Conservation (phyloP, 2,113 vertebrate genomes). For the Bubalus kerabau region DNA sequence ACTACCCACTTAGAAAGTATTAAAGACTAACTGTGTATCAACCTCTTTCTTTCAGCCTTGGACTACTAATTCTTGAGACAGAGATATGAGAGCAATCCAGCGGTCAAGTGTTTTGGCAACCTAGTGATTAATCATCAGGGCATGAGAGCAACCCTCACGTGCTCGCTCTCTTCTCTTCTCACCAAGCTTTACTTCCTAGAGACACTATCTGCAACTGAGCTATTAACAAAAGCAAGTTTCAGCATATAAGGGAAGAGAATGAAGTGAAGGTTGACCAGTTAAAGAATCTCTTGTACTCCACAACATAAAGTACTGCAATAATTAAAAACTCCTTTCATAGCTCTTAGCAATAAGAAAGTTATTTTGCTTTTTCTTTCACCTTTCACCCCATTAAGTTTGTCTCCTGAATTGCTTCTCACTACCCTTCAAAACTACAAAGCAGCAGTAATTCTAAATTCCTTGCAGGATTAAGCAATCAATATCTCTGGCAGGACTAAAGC, state of each 20-base stretch:
- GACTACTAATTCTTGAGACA: not conserved
- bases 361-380: constrained; percentile 21
- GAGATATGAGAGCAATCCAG: constrained; percentile 4
- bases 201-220: constrained; percentile 34
- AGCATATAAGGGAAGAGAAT: not conserved
- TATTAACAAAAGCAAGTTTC: constrained; percentile 34
- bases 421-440: constrained; percentile 35
- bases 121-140: constrained; percentile 5
- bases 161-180: constrained; percentile 6
- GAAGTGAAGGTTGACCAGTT: not conserved
- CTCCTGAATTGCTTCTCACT: not conserved
- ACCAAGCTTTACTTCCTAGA: constrained; percentile 36
- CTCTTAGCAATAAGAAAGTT: not conserved
- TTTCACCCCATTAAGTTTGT: constrained; percentile 8
- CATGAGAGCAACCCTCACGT: not conserved
- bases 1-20: not conserved
- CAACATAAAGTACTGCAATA: not conserved
- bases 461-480: not conserved
- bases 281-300: not conserved
- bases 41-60: not conserved
- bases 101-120: not conserved
- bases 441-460: not conserved
- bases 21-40: not conserved
- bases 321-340: constrained; percentile 3
- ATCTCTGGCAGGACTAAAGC: not conserved